A percentile compares a stretch with the other conserved stretches of the same genome.
Evolutionary conservation across 2,888 invertebrate genomes (phyloP).

Genomic region (Drosophila bunnanda): DNA sequence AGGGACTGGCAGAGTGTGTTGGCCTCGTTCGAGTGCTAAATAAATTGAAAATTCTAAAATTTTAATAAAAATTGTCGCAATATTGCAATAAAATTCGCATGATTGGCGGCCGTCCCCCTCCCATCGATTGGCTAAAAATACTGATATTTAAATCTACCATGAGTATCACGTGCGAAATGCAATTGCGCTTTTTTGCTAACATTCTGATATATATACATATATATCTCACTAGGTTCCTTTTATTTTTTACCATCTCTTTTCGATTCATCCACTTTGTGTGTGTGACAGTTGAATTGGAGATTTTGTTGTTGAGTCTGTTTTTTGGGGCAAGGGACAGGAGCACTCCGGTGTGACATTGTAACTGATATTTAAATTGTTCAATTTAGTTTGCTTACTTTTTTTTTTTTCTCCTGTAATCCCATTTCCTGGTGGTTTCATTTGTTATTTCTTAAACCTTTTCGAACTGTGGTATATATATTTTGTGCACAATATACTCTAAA

Average conservation of each 20-base stretch:
- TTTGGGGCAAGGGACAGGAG: background rate
- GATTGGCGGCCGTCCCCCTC: conserved; percentile 45
- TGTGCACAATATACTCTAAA: background rate
- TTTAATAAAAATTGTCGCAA: conserved; percentile 80
- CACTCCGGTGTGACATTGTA: conserved; percentile 24
- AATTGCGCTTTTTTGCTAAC: conserved; percentile 50
- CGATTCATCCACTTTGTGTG: conserved; percentile 28
- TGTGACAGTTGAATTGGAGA: conserved; percentile 46
- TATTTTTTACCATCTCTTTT: conserved; percentile 3
- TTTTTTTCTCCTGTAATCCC: too few species aligned
- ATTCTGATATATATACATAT: conserved; percentile 60
- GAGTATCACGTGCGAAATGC: conserved; percentile 65
- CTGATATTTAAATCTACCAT: conserved; percentile 44
- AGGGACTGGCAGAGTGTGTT: background rate
- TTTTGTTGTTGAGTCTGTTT: conserved; percentile 44
- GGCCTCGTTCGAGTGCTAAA: conserved; percentile 58
- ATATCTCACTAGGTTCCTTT: conserved; percentile 30
- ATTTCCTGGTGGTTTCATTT: background rate
- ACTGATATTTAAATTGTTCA: conserved; percentile 41
- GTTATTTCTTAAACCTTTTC: background rate
- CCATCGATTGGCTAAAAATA: conserved; percentile 2
- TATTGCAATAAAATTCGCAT: conserved; percentile 76
- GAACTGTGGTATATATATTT: background rate
- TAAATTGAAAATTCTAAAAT: conserved; percentile 78
- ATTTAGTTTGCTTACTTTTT: conserved; percentile 16